Percentiles rank a stretch among this genome's conserved stretches.
These are phyloP conservation scores for Cherax quadricarinatus DNA, from an alignment of 1,140 invertebrate genomes.

Conservation along the genomic window DNA sequence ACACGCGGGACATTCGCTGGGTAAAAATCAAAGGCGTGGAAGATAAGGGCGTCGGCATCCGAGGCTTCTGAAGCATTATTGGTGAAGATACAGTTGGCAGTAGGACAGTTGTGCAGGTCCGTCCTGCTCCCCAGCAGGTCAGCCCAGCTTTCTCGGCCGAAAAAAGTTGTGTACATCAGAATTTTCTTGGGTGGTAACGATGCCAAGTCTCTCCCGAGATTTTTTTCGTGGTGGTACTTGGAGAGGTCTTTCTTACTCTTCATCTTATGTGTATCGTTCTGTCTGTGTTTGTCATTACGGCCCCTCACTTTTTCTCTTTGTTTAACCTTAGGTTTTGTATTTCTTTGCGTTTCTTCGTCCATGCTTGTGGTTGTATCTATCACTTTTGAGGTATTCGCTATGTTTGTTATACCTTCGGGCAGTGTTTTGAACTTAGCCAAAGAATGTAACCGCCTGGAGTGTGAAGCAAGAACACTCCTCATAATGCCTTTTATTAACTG, in stretches of 20 bases:
- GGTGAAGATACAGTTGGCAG: constrained; percentile 14
- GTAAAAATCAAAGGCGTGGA: constrained; percentile 24
- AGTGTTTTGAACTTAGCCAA: neutral
- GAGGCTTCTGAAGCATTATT: neutral
- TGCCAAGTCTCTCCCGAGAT: neutral
- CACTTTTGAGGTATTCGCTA: neutral
- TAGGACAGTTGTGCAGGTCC: constrained; percentile 12
- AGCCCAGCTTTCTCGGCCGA: constrained; percentile 1
- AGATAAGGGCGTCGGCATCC: constrained; percentile 49
- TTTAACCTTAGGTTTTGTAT: neutral
- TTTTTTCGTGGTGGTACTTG: neutral
- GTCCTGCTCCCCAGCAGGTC: neutral
- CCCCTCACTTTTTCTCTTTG: neutral
- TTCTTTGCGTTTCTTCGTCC: neutral
- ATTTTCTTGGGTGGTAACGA: neutral
- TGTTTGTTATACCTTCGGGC: neutral
- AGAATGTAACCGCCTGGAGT: neutral
- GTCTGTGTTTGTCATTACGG: neutral
- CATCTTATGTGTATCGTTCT: neutral
- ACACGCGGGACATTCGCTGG: neutral
- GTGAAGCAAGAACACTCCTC: neutral
- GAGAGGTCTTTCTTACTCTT: neutral
- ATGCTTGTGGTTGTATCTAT: neutral
- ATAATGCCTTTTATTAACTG: neutral
- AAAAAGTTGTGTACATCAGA: constrained; percentile 44